A percentile compares a stretch with the other conserved stretches of the same genome.
Conservation (phyloP, 2,888 invertebrate genomes). For the Argyra leucocephala region DNA sequence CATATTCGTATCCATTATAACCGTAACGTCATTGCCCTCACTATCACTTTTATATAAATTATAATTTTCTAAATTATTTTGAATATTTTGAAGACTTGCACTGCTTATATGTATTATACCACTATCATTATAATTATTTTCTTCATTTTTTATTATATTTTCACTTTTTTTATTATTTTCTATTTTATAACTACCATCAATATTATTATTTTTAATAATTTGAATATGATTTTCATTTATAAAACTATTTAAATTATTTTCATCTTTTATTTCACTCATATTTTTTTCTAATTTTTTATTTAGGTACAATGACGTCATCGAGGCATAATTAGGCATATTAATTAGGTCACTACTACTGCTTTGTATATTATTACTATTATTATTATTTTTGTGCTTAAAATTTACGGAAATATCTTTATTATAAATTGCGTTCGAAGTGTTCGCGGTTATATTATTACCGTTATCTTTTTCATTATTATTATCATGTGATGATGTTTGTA, state of each 20-base stretch:
- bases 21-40: conserved; percentile 50
- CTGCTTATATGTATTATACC: conserved; percentile 13
- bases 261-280: background rate
- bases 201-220: too few species aligned
- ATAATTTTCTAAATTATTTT: background rate
- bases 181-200: background rate
- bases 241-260: background rate
- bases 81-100: conserved; percentile 15
- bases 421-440: conserved; percentile 15
- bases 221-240: too few species aligned
- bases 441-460: conserved; percentile 11
- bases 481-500: background rate
- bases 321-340: conserved; percentile 16
- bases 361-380: background rate
- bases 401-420: background rate
- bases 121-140: conserved; percentile 15
- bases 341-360: conserved; percentile 10
- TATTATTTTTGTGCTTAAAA: conserved; percentile 10
- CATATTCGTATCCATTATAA: conserved; percentile 60
- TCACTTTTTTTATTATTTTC: background rate
- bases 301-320: background rate
- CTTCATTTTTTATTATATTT: conserved; percentile 10
- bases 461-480: conserved; percentile 12
- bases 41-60: conserved; percentile 21
- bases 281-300: conserved; percentile 4